Conservation (phyloP, 2,888 invertebrate species). For the Trachelus stipa region DNA sequence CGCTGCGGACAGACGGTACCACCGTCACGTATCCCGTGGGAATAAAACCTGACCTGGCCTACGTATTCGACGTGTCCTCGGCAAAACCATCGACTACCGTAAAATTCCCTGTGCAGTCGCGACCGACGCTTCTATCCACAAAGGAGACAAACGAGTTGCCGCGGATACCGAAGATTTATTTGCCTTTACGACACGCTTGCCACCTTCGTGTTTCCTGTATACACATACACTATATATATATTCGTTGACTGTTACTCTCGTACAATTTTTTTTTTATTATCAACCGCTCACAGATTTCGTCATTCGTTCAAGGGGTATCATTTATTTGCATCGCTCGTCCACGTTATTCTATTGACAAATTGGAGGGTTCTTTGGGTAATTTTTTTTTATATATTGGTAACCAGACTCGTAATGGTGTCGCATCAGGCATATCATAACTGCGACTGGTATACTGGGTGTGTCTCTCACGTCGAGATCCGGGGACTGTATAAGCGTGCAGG, state of each 20-base stretch:
- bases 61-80: conserved; percentile 9
- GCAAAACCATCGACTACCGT: conserved; percentile 3
- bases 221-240: neutral
- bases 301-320: neutral
- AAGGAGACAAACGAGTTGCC: conserved; percentile 14
- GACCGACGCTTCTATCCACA: neutral
- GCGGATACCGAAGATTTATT: neutral
- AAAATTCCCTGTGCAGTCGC: neutral
- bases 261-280: neutral
- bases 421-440: neutral
- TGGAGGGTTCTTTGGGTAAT: neutral
- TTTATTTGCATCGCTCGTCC: neutral
- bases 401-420: neutral
- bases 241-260: too few relatives aligned
- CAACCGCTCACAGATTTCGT: neutral
- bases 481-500: conserved; percentile 61
- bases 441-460: conserved; percentile 29
- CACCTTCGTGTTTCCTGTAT: neutral
- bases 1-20: conserved; percentile 36
- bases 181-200: neutral
- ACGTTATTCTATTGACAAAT: neutral
- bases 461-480: conserved; percentile 35
- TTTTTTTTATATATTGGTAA: neutral
- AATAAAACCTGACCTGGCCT: conserved; percentile 53
- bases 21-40: conserved; percentile 48